These are phyloP conservation scores for Pygoscelis adeliae DNA, from an alignment of 2,113 vertebrate genomes.

Conservation along the genomic window DNA sequence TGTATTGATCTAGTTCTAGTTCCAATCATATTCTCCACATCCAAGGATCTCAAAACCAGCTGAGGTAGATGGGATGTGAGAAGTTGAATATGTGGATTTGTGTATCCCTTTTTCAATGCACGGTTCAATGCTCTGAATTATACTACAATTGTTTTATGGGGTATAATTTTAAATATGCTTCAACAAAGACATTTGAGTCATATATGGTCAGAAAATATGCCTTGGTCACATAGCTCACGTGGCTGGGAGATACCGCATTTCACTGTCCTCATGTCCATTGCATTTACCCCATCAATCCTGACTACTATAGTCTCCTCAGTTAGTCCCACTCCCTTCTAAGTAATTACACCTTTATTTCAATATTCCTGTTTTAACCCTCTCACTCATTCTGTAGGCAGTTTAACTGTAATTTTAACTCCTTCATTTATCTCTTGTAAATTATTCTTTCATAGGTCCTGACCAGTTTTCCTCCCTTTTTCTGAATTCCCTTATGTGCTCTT, in stretches of 20 bases:
- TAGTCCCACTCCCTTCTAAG: background rate
- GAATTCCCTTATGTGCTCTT: background rate
- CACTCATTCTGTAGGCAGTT: background rate
- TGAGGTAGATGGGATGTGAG: background rate
- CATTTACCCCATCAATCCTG: background rate
- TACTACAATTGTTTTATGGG: background rate
- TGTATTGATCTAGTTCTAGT: background rate
- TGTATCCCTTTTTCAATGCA: background rate
- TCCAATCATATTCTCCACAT: background rate
- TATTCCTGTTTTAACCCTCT: background rate
- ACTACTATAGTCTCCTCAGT: background rate
- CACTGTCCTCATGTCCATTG: background rate
- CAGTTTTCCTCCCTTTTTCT: background rate
- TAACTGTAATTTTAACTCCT: background rate
- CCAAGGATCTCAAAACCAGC: background rate
- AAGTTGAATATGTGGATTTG: background rate
- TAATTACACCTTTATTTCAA: background rate
- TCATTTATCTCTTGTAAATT: background rate
- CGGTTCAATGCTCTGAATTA: background rate
- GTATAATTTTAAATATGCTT: background rate
- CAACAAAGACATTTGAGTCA: background rate
- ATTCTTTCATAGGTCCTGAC: background rate
- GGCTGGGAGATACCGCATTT: background rate
- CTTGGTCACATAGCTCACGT: background rate
- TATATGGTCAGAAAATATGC: background rate